Evolutionary conservation across 2,797 vertebrate genomes (phyloP).

Genomic region (Rhodeus uyekii): DNA sequence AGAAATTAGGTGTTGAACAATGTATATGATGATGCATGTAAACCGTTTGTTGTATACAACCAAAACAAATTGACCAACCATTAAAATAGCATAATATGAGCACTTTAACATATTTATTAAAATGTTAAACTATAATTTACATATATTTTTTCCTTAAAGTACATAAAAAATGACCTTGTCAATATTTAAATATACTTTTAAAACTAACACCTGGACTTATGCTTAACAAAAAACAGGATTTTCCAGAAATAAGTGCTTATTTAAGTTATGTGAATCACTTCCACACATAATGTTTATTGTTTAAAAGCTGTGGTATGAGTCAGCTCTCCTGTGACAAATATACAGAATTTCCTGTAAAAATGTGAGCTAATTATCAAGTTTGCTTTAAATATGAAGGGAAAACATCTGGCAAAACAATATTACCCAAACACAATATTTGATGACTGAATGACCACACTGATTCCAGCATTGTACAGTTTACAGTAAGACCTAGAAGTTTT

Average conservation of each 20-base stretch:
- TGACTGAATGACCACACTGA: slow-evolving; percentile 43
- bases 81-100: neutral
- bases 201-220: neutral
- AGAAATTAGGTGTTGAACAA: neutral
- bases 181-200: neutral
- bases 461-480: slow-evolving; percentile 30
- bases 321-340: slow-evolving; percentile 33
- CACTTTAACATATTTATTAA: neutral
- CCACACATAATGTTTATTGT: slow-evolving; percentile 14
- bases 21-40: neutral
- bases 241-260: slow-evolving; percentile 2
- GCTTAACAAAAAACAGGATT: neutral
- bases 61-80: neutral
- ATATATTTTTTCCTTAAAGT: neutral
- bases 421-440: slow-evolving; percentile 24
- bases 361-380: slow-evolving; percentile 32
- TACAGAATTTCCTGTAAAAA: slow-evolving; percentile 46
- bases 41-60: neutral
- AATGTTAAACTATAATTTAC: neutral
- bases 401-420: slow-evolving; percentile 50
- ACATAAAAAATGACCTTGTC: neutral
- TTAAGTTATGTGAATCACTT: slow-evolving; percentile 31
- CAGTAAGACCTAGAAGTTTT: slow-evolving; percentile 28
- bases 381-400: slow-evolving; percentile 44
- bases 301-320: slow-evolving; percentile 23